A percentile compares a stretch with the other conserved stretches of the same genome.
Conservation (phyloP, 2,797 vertebrate genomes). For the Megalops cyprinoides region DNA sequence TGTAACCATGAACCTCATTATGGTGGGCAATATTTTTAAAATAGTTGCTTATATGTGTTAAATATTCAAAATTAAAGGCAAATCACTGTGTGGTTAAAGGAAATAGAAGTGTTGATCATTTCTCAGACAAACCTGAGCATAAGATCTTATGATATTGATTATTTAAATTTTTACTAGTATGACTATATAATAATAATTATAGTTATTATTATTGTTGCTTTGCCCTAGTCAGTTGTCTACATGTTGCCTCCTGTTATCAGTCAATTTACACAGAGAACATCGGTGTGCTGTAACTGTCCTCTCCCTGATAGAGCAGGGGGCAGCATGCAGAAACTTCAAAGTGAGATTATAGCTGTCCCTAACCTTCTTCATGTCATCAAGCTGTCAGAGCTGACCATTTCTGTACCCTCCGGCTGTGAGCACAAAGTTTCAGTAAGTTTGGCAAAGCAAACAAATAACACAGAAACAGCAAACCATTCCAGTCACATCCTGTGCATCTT, state of each 20-base stretch:
- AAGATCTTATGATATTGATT: too few species aligned
- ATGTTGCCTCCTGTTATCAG: conserved; percentile 3
- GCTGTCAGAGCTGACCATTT: conserved; percentile 33
- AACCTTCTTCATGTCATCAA: conserved; percentile 39
- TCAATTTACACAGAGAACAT: background rate
- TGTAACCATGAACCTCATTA: too few species aligned
- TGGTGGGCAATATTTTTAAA: too few species aligned
- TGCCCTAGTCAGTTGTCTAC: background rate
- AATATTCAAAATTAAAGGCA: too few species aligned
- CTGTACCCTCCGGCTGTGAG: background rate
- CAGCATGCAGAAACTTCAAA: conserved; percentile 33
- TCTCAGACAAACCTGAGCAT: background rate
- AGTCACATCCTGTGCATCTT: too few species aligned
- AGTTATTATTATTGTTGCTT: background rate
- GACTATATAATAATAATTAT: background rate
- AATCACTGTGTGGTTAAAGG: too few species aligned
- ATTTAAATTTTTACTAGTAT: too few species aligned
- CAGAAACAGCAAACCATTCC: background rate
- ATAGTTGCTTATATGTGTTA: too few species aligned
- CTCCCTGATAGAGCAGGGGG: background rate
- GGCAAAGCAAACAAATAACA: background rate
- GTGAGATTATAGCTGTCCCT: conserved; percentile 41
- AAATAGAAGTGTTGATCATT: too few species aligned
- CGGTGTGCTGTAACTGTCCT: background rate
- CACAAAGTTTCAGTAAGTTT: background rate